Base-by-base conservation (phyloP, 1,140 invertebrate species). In the Anthonomus grandis region DNA sequence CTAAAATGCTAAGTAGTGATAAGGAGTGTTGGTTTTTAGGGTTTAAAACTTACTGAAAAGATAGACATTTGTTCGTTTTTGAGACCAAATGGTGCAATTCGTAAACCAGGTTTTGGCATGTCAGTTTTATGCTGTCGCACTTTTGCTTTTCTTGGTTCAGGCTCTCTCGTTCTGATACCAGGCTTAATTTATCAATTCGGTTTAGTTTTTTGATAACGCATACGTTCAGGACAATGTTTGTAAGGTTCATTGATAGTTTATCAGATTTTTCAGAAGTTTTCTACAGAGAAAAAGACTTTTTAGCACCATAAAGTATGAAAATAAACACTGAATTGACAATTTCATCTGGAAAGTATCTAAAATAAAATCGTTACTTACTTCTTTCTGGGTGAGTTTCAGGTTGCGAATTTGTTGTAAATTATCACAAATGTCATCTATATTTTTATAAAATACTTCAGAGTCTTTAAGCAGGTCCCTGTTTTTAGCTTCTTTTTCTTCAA, bases 61-160 rank as follows among this genome's bases (percentile, higher is more conserved):
- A 90, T 21, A 93, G 77, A 74, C 95, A 97, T 70, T 95, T 95
- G 2, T 87, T 84, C 10, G 95, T 92, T 82, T 97, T 94, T 65
- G 93, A 93, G 59, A 93, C 87, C 1, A 97, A 78, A 78, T 97
- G 93, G 70, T 91, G 87, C 9, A 90, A 86, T 81, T 97, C 95
- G 75, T 97, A 97, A 0, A 96, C 73, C n/a, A 97, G 78, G 77
- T 97, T 97, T 74, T 97, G 93, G 49, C 95, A 79, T 64, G 93
- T 88, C 17, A 98, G 75, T 77, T 96, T 90, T 63, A 87, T 87
- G 54, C 86, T 87, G 66, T 97, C 95, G 0, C 95, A 91, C 64
- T 86, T 86, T 64, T 87, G 86, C 73, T 95, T 95, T 50, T 88
- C 87, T 72, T 85, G 78, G 44, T 83, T 80, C 2, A 90, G 77